Conservation (phyloP, 2,888 invertebrate species). For the Drosophila atripex region DNA sequence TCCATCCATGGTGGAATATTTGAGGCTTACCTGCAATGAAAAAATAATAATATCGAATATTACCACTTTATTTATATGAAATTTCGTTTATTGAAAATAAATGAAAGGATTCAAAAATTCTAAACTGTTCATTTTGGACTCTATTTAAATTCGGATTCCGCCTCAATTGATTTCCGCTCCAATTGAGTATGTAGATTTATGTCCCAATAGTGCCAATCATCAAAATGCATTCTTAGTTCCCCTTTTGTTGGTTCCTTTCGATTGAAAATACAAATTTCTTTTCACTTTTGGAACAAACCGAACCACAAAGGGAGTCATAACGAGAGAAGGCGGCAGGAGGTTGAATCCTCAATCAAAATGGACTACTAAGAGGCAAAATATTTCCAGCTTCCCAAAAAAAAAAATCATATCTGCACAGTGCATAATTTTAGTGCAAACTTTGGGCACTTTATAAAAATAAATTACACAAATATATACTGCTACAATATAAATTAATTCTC, state of each 20-base stretch:
- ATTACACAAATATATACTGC: constrained; percentile 21
- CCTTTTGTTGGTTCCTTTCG: constrained; percentile 25
- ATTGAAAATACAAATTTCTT: constrained; percentile 38
- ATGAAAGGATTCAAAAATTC: background rate
- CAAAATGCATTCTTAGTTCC: constrained; percentile 39
- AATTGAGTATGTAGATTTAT: constrained; percentile 51
- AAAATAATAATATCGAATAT: background rate
- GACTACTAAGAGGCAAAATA: constrained; percentile 48
- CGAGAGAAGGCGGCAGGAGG: constrained; percentile 10
- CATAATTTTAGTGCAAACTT: too few relatives aligned
- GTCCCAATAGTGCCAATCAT: constrained; percentile 48
- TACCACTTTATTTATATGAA: background rate
- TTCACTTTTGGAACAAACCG: constrained; percentile 47
- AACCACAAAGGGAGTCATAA: constrained; percentile 41
- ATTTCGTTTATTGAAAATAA: background rate
- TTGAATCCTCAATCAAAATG: constrained; percentile 41
- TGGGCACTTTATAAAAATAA: constrained; percentile 34
- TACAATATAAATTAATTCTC: too few relatives aligned
- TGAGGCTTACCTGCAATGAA: constrained; percentile 26
- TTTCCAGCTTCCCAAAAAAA: constrained; percentile 72
- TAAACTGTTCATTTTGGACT: background rate
- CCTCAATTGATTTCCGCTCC: constrained; percentile 14
- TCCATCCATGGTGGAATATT: background rate
- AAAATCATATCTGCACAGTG: constrained; percentile 49
- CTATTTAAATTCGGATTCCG: constrained; percentile 4